A percentile compares a stretch with the other conserved stretches of the same genome.
Evolutionary conservation across 2,797 vertebrate species (phyloP).

Genomic region (Acestrorhynchus altus): DNA sequence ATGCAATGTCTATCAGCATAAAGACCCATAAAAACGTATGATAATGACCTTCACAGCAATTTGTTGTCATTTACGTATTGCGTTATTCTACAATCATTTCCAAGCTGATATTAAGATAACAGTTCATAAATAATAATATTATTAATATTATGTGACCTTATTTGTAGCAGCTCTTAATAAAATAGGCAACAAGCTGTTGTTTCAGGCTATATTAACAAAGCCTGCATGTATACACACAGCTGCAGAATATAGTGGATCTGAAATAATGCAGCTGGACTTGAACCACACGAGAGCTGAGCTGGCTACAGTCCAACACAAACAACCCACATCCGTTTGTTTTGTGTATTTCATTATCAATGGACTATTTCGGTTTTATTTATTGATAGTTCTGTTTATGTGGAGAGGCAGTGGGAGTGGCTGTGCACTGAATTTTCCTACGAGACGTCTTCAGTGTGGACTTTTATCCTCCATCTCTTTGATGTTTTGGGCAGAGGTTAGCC

Average conservation of each 20-base stretch:
- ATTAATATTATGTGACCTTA: too few species aligned
- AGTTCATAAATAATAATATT: background rate
- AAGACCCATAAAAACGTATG: too few species aligned
- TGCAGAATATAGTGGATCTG: slow-evolving; percentile 38
- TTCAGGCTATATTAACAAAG: background rate
- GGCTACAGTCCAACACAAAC: slow-evolving; percentile 56
- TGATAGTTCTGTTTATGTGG: background rate
- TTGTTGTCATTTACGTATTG: too few species aligned
- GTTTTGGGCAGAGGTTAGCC: slow-evolving; percentile 34
- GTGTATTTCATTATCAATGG: background rate
- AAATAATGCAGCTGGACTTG: slow-evolving; percentile 46
- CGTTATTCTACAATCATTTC: too few species aligned
- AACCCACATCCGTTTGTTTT: slow-evolving; percentile 13
- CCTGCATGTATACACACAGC: background rate
- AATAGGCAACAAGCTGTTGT: background rate
- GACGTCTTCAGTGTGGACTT: slow-evolving; percentile 1
- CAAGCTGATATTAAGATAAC: background rate
- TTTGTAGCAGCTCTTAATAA: too few species aligned
- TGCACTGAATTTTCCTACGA: slow-evolving; percentile 20
- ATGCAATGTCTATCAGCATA: too few species aligned
- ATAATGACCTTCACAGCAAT: background rate
- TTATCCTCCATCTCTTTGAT: slow-evolving; percentile 28
- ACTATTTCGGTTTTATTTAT: background rate
- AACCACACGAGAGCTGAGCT: slow-evolving; percentile 47
- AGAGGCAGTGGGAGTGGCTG: slow-evolving; percentile 21